Evolutionary conservation across 35 echinoderm and acorn worm genomes (phyloP), one percentile per base, ranked within the genome.

Genomic region (Hemicentrotus pulcherrimus): DNA sequence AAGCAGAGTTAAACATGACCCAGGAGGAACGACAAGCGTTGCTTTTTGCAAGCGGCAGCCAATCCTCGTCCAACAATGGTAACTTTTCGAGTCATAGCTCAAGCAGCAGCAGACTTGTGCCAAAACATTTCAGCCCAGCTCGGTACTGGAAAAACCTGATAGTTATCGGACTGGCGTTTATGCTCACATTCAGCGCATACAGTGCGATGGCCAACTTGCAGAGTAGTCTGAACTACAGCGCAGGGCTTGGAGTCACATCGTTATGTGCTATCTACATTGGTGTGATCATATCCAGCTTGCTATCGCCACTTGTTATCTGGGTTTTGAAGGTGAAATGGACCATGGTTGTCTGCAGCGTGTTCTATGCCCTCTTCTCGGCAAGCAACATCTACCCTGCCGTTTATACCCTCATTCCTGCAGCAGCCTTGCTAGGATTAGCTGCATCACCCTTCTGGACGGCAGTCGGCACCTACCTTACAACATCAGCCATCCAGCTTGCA

Each of bases 391-490:
- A 96, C 48, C 96, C 97, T 15, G 47, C 28, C 9, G 95, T 91
- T 61, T 95, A 92, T 47, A 96, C 94, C 28, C 92, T 97, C 30
- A 96, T 99, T 70, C 96, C 98, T 46, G 86, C 96, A 28, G 95
- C 96, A 18, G 45, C 91, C 16, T 88, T 98, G 15, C 50, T 99
- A 31, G 98, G 97, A 18, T 90, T 99, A 33, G 96, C 98, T 4
- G 98, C 95, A 0, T 96, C 94, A 4, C 97, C 97, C 10, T 87
- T 98, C 28, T 99, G 98, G 98, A 95, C 96, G 86, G 96, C 98
- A 31, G 96, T 98, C 48, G 97, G 97, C 22, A 97, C 98, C n/a
- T 98, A 99, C 88, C 91, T 99, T 0, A 99, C 98, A 46, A 98
- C 98, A 5, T 96, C 97, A 31, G 97, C 97, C 9, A 97, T 99